phyloP scores from a whole-genome alignment of 2,888 invertebrate genomes.

The Dinocampus coccinellae region DNA sequence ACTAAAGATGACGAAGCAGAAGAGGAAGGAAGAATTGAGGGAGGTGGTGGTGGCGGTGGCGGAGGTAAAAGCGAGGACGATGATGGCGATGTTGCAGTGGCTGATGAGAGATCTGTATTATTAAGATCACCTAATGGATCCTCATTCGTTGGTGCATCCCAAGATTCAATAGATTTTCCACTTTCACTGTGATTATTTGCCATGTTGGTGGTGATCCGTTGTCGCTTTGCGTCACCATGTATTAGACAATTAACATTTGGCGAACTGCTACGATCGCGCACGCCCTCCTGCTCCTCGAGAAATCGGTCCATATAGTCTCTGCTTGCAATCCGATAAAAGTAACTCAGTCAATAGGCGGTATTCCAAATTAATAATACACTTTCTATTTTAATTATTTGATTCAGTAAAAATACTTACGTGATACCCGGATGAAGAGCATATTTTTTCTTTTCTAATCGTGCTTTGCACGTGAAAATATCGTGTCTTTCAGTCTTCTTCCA shows the following conservation, averaged over 20 bases:
- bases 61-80: constrained; percentile 33
- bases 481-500: constrained; percentile 99
- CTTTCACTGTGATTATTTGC: constrained; percentile 57
- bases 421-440: constrained; percentile 92
- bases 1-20: constrained; percentile 26
- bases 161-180: constrained; percentile 58
- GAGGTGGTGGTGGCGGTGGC: constrained; percentile 33
- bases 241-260: constrained; percentile 74
- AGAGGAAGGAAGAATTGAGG: neutral
- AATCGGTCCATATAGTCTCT: constrained; percentile 94
- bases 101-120: constrained; percentile 32
- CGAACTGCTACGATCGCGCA: constrained; percentile 79
- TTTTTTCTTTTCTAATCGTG: constrained; percentile 91
- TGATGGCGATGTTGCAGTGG: constrained; percentile 34
- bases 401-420: constrained; percentile 73
- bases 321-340: constrained; percentile 54
- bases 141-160: constrained; percentile 55
- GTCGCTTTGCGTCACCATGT: constrained; percentile 64
- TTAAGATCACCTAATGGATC: constrained; percentile 47
- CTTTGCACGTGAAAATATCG: constrained; percentile 91
- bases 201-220: constrained; percentile 53
- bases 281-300: constrained; percentile 85
- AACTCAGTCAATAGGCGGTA: constrained; percentile 41
- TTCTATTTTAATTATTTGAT: neutral
- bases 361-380: neutral